Percentiles rank a stretch among this genome's conserved stretches.
Conservation (phyloP, 2,797 vertebrate species). For the Emys orbicularis region DNA sequence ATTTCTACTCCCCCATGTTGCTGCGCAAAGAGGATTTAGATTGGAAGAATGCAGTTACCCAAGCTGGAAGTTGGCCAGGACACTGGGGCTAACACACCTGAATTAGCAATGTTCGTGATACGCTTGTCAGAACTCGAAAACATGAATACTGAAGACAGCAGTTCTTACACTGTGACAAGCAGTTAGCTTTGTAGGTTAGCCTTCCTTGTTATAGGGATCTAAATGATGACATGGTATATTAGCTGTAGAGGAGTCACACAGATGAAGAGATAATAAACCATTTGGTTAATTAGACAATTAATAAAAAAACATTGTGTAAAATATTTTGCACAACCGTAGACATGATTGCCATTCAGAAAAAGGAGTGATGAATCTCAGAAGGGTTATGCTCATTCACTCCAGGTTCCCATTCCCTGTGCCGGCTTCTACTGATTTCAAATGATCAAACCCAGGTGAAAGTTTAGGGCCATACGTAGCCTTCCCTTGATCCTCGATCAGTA, state of each 20-base stretch:
- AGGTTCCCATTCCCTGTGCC: neutral
- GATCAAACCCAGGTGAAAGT: neutral
- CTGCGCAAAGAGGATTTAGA: neutral
- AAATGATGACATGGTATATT: slow-evolving; percentile 14
- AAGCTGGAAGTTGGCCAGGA: neutral
- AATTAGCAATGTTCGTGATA: neutral
- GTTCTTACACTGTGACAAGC: neutral
- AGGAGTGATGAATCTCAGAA: neutral
- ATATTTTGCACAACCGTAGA: slow-evolving; percentile 22
- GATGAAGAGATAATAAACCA: slow-evolving; percentile 41
- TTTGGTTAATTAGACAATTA: slow-evolving; percentile 47
- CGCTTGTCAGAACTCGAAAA: neutral
- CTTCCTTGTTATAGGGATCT: neutral
- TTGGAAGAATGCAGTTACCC: neutral
- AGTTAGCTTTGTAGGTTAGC: neutral
- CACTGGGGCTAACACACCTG: neutral
- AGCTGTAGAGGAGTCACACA: slow-evolving; percentile 20
- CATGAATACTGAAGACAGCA: neutral
- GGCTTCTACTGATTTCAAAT: neutral
- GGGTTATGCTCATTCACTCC: neutral
- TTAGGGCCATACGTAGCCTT: neutral
- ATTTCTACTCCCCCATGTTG: neutral
- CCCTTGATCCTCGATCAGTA: neutral
- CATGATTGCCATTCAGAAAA: neutral
- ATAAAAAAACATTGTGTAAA: slow-evolving; percentile 31